These are phyloP conservation scores for Champsocephalus esox DNA, from an alignment of 2,797 vertebrate genomes.

Conservation along the genomic window DNA sequence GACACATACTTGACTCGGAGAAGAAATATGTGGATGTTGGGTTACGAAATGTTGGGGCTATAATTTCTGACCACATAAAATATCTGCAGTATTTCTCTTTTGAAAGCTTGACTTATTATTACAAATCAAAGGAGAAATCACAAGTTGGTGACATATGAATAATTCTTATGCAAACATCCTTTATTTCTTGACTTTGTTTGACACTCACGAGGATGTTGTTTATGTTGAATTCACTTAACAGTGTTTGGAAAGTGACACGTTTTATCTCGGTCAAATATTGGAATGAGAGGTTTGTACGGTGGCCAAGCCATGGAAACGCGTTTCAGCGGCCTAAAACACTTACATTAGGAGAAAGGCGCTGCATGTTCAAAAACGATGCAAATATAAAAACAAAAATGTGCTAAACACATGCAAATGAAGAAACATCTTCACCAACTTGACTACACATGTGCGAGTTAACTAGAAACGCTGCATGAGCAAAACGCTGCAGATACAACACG, in stretches of 20 bases:
- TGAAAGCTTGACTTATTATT: constrained; percentile 7
- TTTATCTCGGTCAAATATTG: neutral
- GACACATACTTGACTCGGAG: constrained; percentile 39
- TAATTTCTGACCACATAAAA: constrained; percentile 33
- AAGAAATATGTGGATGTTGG: constrained; percentile 20
- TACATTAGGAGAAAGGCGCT: too few relatives aligned
- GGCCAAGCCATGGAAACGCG: too few relatives aligned
- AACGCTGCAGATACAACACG: too few relatives aligned
- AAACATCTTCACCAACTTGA: too few relatives aligned
- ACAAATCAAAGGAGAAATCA: constrained; percentile 10
- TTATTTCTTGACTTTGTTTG: constrained; percentile 26
- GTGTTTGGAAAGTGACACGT: constrained; percentile 7
- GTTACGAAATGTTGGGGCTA: constrained; percentile 30
- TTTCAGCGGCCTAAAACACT: too few relatives aligned
- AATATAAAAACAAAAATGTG: too few relatives aligned
- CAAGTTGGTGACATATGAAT: constrained; percentile 1
- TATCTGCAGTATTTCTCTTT: constrained; percentile 18
- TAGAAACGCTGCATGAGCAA: too few relatives aligned
- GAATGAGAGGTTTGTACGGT: too few relatives aligned
- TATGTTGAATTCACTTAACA: constrained; percentile 14
- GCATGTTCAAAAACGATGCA: too few relatives aligned
- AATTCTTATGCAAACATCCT: neutral
- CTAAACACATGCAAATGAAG: too few relatives aligned
- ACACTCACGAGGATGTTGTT: constrained; percentile 8
- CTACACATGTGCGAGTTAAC: too few relatives aligned